Conservation (phyloP, 2,797 vertebrate species). For the Thaleichthys pacificus region DNA sequence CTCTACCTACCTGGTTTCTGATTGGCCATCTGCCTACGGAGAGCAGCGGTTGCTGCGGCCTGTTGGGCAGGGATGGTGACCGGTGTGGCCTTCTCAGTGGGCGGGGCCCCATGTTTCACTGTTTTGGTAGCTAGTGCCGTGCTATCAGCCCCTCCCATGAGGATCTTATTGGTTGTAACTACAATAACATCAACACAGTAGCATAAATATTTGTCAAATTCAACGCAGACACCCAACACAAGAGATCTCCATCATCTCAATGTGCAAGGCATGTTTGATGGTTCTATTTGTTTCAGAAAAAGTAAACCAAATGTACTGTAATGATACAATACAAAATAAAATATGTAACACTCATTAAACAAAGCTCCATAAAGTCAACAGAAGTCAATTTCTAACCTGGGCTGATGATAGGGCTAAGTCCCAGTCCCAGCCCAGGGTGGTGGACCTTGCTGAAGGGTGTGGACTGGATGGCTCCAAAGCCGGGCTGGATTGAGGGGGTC, state of each 20-base stretch:
- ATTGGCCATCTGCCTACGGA: constrained; percentile 88
- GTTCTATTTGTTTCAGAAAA: neutral
- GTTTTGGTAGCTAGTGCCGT: constrained; percentile 93
- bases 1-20: constrained; percentile 80
- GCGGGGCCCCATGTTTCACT: constrained; percentile 89
- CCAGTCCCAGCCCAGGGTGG: constrained; percentile 44
- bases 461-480: constrained; percentile 75
- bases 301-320: neutral
- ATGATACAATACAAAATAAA: neutral
- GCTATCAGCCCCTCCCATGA: constrained; percentile 87
- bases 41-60: constrained; percentile 87
- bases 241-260: too few species aligned
- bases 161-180: constrained; percentile 77
- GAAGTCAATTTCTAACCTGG: constrained; percentile 59
- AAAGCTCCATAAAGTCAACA: too few species aligned
- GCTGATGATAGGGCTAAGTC: constrained; percentile 63
- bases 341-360: too few species aligned
- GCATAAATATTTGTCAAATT: neutral
- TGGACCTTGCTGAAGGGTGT: constrained; percentile 78
- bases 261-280: neutral
- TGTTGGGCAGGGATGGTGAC: constrained; percentile 84
- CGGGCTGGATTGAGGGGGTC: constrained; percentile 87
- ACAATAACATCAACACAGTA: constrained; percentile 17
- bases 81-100: constrained; percentile 67
- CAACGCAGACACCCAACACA: neutral